Evolutionary conservation across 1,140 invertebrate genomes (phyloP), one percentile per base, ranked within the genome.

Genomic region (Drosophila miranda): DNA sequence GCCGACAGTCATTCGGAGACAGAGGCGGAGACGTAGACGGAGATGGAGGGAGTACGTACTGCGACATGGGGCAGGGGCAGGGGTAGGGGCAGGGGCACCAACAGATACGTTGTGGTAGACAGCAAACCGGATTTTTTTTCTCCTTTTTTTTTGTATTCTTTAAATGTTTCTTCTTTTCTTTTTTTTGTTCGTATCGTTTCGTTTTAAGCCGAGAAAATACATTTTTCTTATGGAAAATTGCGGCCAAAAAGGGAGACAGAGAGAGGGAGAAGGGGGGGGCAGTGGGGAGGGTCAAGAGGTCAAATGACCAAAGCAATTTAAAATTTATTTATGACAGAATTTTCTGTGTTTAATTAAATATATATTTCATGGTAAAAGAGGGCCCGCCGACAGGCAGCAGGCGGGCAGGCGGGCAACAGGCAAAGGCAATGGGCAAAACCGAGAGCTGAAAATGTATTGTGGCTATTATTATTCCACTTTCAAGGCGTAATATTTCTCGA

Each of bases 281-380:
- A 43, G 30, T 3, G 9, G 8, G 9, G 9, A 3, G 9, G 80
- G 75, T 68, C 81, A 86, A 86, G 77, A 62, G 81, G 75, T 86
- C 81, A 87, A 49, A 62, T 61, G 53, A 34, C 21, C 56, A 58
- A 64, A 66, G 77, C 54, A 79, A 66, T 80, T 63, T 62, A 54
- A 23, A 66, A 66, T 80, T 76, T 84, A 77, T 80, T 80, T 84
- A 86, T 70, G 68, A 68, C 55, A 41, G 50, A 51, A 71, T 69
- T 70, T 64, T 54, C 56, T 68, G 34, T 68, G 51, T 81, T 87
- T 84, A 84, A 84, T 87, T 81, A 84, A 87, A 86, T 66, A 66
- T 72, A 66, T 76, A 58, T 71, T 62, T 62, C 50, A 62, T 60
- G 61, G 23, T 38, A 13, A 13, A 38, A 38, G 34, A 3, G 3